Conservation (phyloP, 2,888 invertebrate species). For the Encarsia formosa region DNA sequence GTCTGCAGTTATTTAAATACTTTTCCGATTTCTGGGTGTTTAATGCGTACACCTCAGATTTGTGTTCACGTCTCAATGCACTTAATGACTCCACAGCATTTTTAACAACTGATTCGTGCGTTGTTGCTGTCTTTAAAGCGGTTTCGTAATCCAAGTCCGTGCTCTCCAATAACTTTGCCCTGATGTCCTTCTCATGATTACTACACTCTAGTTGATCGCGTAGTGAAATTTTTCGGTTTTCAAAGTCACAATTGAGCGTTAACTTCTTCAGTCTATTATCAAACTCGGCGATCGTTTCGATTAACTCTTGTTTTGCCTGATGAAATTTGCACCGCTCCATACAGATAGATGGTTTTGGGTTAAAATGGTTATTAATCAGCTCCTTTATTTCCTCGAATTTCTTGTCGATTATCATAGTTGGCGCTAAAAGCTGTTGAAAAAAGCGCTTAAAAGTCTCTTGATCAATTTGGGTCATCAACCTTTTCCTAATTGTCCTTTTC, state of each 20-base stretch:
- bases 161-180: not conserved
- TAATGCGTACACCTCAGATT: not conserved
- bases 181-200: not conserved
- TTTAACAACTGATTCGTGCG: not conserved
- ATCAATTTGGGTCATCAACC: constrained; percentile 16
- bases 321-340: not conserved
- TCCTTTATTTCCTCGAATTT: not conserved
- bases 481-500: constrained; percentile 20
- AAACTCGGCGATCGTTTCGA: constrained; percentile 5
- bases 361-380: not conserved
- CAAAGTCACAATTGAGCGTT: not conserved
- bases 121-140: not conserved
- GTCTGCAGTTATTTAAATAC: not conserved
- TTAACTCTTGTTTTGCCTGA: not conserved
- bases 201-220: constrained; percentile 14
- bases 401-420: constrained; percentile 2
- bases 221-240: constrained; percentile 5
- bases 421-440: constrained; percentile 25
- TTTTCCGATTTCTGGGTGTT: not conserved
- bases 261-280: constrained; percentile 35
- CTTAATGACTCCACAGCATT: not conserved
- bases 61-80: not conserved
- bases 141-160: not conserved
- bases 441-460: constrained; percentile 21
- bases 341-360: not conserved